Evolutionary conservation across 2,113 vertebrate species (phyloP), one percentile per base, ranked within the genome.

Genomic region (Opisthocomus hoazin): DNA sequence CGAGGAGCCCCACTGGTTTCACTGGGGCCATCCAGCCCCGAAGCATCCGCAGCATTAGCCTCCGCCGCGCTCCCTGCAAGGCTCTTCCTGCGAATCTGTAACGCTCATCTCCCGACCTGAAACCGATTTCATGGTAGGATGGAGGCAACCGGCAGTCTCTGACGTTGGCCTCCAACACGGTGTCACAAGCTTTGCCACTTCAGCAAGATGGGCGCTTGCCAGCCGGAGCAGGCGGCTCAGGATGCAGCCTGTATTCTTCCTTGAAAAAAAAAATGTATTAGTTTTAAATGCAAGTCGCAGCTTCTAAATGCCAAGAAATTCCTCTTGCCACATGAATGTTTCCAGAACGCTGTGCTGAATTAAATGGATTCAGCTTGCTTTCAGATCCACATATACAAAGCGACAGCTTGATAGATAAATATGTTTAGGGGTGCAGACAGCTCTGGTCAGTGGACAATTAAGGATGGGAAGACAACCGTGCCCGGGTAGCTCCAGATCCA

Each of bases 331-430:
- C 89, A 12, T 3, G 90, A 94, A 70, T 0, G 29, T 87, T 77
- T 95, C 91, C 95, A 93, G 95, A 96, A 92, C 1, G n/a, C 82
- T 71, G 70, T 51, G 64, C 92, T 92, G 94, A 96, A 89, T 93
- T 93, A 92, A 96, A 68, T 19, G 84, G 64, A 56, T 91, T 84
- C 86, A 37, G 84, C 73, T 45, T 13, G 41, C 82, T 83, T 78
- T 90, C 68, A 37, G 79, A 91, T 61, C 91, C 19, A 9, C 61
- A 39, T 73, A 88, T 58, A 68, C 75, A 70, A 69, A 64, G 87
- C 90, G 93, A 93, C 91, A 95, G 87, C 41, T 89, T 94, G 93
- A 96, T 76, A 93, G 90, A 93, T 91, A 93, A 96, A 96, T 51
- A 74, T 11, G 3, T 63, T 91, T 27, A 81, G 60, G 36, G 87